Base-by-base conservation (phyloP, 2,797 vertebrate species). In the Euthynnus affinis region DNA sequence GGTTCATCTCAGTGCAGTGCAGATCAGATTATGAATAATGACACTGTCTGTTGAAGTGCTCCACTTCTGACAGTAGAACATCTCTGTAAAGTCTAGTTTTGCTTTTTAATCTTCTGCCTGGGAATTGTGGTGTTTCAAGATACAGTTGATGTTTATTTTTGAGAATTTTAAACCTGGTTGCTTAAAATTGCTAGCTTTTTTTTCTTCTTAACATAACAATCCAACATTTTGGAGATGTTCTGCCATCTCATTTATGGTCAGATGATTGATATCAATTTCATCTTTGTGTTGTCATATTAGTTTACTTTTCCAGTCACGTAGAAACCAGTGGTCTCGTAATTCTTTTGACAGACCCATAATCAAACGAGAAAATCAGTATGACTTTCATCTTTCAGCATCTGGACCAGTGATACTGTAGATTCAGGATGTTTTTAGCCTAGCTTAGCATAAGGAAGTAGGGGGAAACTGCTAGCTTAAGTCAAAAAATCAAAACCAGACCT, bases 1-100 rank as follows among this genome's bases (percentile, higher is more conserved):
- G 62, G 76, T 72, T 88, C 80, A 76, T 49, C 64, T 66, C 55
- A 57, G 80, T 78, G 40, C 74, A 71, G 58, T 32, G 4, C 64
- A 58, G 44, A 62, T 57, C 76, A 37, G 9, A 73, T 63, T n/a
- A n/a, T 60, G 65, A 74, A 32, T 66, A 71, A 80, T 56, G 32
- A 42, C 18, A 9, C 56, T 1, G 27, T 62, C 29, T 32, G 7
- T 44, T 0, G 8, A 17, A 0, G n/a, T 13, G 49, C 29, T 71
- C 20, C 7, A 25, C 25, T 69, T 72, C n/a, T 44, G 48, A 15
- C 29, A 34, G 61, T 25, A 46, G n/a, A 51, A 46, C 2, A 0
- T 78, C 34, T 65, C 61, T 25, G 34, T 57, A 6, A 56, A 34
- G 3, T 37, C 13, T 3, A 23, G 34, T 61, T 71, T 44, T 14